These are phyloP conservation scores for Entomobrya multifasciata DNA, from an alignment of 2,888 invertebrate genomes.

Conservation along the genomic window DNA sequence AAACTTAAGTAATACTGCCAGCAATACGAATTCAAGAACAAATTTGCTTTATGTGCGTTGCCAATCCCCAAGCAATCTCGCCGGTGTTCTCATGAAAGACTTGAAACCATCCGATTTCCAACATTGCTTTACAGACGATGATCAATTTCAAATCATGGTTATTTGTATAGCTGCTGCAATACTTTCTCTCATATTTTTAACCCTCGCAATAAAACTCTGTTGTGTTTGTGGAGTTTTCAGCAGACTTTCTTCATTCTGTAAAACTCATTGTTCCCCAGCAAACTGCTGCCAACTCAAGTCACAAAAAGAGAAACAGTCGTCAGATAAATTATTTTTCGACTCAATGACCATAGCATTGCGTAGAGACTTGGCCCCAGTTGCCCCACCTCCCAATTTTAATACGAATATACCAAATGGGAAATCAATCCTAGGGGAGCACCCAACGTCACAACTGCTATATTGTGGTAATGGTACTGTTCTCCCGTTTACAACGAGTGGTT, in stretches of 20 bases:
- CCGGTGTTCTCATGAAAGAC: constrained; percentile 74
- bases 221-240: constrained; percentile 68
- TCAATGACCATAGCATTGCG: constrained; percentile 72
- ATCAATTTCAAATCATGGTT: constrained; percentile 75
- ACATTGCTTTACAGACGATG: constrained; percentile 75
- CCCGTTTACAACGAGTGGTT: constrained; percentile 60
- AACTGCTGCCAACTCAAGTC: constrained; percentile 70
- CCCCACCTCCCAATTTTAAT: constrained; percentile 75
- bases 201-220: constrained; percentile 66
- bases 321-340: constrained; percentile 75
- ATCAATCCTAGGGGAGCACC: constrained; percentile 69
- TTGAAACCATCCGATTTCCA: constrained; percentile 74
- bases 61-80: constrained; percentile 68
- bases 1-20: constrained; percentile 32
- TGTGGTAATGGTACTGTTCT: constrained; percentile 57
- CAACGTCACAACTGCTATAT: constrained; percentile 65
- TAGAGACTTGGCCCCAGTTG: constrained; percentile 60
- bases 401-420: constrained; percentile 72
- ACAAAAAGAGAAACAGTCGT: constrained; percentile 63
- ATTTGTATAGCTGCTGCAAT: constrained; percentile 74
- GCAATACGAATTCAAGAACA: constrained; percentile 39
- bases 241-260: constrained; percentile 66
- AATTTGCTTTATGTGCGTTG: constrained; percentile 71
- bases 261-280: constrained; percentile 64
- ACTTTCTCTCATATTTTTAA: constrained; percentile 72